A percentile compares a stretch with the other conserved stretches of the same genome.
phyloP scores from a whole-genome alignment of 2,113 vertebrate genomes.

The Poecile atricapillus region DNA sequence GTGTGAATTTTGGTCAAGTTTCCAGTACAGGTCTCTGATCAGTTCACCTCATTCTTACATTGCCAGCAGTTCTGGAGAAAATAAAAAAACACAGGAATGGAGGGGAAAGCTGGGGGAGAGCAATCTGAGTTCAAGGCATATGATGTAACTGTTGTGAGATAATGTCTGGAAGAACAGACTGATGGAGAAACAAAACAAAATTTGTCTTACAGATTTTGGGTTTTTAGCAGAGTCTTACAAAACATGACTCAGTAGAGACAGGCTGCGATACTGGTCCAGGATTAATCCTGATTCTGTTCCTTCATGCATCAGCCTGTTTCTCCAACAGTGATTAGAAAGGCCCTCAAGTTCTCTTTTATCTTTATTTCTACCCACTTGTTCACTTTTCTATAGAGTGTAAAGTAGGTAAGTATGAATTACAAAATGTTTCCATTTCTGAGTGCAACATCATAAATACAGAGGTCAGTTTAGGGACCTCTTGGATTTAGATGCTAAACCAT shows the following conservation, averaged over 20 bases:
- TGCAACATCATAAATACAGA: background rate
- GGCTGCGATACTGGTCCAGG: rapidly evolving
- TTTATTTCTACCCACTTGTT: background rate
- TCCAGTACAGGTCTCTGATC: background rate
- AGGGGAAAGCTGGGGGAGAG: background rate
- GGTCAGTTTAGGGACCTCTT: background rate
- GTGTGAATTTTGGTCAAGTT: background rate
- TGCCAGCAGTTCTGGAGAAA: background rate
- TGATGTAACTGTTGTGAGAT: background rate
- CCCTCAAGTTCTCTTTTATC: background rate
- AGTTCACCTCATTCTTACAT: background rate
- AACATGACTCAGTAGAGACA: background rate
- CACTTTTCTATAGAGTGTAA: background rate
- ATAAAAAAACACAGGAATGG: background rate
- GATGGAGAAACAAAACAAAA: background rate
- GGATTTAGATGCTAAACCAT: background rate
- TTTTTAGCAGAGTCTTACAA: background rate
- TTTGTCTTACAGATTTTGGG: background rate
- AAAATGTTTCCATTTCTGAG: background rate
- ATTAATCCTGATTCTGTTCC: background rate
- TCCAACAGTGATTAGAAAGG: background rate
- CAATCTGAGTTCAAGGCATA: background rate
- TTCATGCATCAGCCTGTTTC: background rate
- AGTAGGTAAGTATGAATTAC: background rate
- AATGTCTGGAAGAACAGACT: background rate